phyloP scores from a whole-genome alignment of 2,888 invertebrate genomes.

The Abscondita cerata region DNA sequence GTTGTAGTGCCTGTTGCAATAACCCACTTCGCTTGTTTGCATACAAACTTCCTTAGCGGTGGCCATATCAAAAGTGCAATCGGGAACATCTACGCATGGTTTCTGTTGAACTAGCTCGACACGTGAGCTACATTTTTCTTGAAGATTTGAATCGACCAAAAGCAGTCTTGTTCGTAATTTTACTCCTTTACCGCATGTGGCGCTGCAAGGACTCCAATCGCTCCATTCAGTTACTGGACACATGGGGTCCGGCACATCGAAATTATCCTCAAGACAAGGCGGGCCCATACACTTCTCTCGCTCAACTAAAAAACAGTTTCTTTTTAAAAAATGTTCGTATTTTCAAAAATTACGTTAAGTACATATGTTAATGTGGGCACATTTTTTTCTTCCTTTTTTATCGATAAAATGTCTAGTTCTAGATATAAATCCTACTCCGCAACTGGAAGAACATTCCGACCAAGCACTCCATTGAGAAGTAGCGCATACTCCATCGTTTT shows the following conservation, averaged over 20 bases:
- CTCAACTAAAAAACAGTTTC: constrained; percentile 64
- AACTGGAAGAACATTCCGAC: constrained; percentile 88
- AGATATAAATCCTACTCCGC: constrained; percentile 80
- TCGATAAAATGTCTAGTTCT: constrained; percentile 77
- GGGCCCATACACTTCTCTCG: constrained; percentile 82
- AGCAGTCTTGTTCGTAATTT: constrained; percentile 74
- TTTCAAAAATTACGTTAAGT: constrained; percentile 27
- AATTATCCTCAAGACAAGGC: constrained; percentile 65
- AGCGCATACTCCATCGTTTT: constrained; percentile 65
- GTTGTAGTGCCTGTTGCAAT: constrained; percentile 86
- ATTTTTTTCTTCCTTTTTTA: constrained; percentile 80
- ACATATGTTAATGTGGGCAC: constrained; percentile 75
- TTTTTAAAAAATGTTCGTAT: neutral
- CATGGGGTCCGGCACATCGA: constrained; percentile 65
- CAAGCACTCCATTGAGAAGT: constrained; percentile 79
- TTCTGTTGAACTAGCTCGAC: constrained; percentile 79
- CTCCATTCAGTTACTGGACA: constrained; percentile 90
- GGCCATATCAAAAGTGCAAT: constrained; percentile 75
- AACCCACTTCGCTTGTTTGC: constrained; percentile 79
- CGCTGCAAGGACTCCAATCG: constrained; percentile 91
- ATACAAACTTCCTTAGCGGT: constrained; percentile 87
- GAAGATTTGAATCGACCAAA: constrained; percentile 69
- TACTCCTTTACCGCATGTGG: constrained; percentile 85
- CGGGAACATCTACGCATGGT: constrained; percentile 70
- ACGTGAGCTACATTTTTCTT: constrained; percentile 70